Evolutionary conservation across 2,888 invertebrate genomes (phyloP).

Genomic region (Scaptomyza cyrtandrae): DNA sequence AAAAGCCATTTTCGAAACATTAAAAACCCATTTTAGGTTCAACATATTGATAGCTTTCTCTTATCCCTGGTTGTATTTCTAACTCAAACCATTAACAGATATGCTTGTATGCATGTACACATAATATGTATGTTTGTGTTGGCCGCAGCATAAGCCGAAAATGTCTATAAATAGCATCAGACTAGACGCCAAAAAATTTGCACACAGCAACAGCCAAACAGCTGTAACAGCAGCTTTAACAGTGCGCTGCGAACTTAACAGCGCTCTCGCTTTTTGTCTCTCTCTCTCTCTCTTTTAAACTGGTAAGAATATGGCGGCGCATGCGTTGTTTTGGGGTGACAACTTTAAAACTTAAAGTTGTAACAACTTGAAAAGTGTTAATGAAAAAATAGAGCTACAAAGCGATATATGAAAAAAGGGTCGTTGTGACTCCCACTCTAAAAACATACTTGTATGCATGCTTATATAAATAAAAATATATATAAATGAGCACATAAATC

Average conservation of each 20-base stretch:
- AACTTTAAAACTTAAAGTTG: slow-evolving; percentile 50
- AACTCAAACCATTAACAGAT: background rate
- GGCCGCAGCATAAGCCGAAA: slow-evolving; percentile 39
- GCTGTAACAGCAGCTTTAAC: slow-evolving; percentile 21
- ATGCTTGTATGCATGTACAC: background rate
- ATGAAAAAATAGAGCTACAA: slow-evolving; percentile 74
- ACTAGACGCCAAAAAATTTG: slow-evolving; percentile 46
- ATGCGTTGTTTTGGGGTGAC: slow-evolving; percentile 53
- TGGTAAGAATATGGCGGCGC: slow-evolving; percentile 48
- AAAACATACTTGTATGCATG: slow-evolving; percentile 4
- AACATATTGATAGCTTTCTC: background rate
- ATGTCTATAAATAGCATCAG: slow-evolving; percentile 58
- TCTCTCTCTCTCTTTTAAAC: slow-evolving; percentile 1
- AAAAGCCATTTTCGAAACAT: background rate
- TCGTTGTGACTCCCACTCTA: slow-evolving; percentile 28
- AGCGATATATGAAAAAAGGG: slow-evolving; percentile 54
- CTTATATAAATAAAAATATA: background rate
- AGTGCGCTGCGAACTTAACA: slow-evolving; percentile 32
- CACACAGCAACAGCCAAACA: slow-evolving; percentile 35
- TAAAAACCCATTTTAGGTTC: background rate
- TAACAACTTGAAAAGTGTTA: slow-evolving; percentile 72
- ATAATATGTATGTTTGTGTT: slow-evolving; percentile 1
- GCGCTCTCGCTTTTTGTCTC: slow-evolving; percentile 9
- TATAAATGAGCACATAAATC: background rate
- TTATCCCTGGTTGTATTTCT: slow-evolving; percentile 17